A percentile compares a stretch with the other conserved stretches of the same genome.
These are phyloP conservation scores for Distichodus sexfasciatus DNA, from an alignment of 2,797 vertebrate genomes.

Conservation along the genomic window DNA sequence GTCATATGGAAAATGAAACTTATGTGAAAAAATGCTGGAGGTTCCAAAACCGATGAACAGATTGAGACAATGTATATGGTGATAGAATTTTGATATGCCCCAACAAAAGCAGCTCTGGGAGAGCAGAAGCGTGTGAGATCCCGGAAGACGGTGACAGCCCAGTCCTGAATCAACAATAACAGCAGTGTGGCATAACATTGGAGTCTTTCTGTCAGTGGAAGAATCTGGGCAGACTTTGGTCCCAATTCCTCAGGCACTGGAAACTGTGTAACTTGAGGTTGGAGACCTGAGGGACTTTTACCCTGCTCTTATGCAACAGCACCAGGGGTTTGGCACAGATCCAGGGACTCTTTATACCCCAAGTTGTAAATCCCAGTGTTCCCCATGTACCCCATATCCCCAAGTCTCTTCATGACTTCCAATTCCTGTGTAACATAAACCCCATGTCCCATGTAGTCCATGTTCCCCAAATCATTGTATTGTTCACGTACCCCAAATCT, in stretches of 20 bases:
- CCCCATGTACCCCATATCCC: no score
- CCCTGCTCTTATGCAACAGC: conserved; percentile 39
- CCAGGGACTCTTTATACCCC: no score
- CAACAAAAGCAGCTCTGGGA: neutral
- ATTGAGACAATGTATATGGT: neutral
- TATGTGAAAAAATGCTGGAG: neutral
- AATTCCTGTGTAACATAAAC: no score
- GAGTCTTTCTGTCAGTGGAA: neutral
- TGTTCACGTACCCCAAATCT: no score
- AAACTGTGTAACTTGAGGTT: no score
- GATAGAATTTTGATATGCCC: neutral
- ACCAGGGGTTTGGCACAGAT: no score
- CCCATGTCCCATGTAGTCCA: no score
- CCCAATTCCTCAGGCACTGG: no score
- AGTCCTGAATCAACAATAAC: neutral
- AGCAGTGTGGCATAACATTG: neutral
- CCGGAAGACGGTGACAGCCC: neutral
- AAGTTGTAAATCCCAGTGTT: no score
- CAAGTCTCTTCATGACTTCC: no score
- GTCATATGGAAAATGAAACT: no score
- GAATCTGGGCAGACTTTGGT: conserved; percentile 38
- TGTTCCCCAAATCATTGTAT: no score
- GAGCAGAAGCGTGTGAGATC: neutral
- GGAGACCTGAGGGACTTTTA: neutral
- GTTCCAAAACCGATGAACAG: neutral